Evolutionary conservation across 2,113 vertebrate genomes (phyloP), one percentile per base, ranked within the genome.

Genomic region (Neoarius graeffei): DNA sequence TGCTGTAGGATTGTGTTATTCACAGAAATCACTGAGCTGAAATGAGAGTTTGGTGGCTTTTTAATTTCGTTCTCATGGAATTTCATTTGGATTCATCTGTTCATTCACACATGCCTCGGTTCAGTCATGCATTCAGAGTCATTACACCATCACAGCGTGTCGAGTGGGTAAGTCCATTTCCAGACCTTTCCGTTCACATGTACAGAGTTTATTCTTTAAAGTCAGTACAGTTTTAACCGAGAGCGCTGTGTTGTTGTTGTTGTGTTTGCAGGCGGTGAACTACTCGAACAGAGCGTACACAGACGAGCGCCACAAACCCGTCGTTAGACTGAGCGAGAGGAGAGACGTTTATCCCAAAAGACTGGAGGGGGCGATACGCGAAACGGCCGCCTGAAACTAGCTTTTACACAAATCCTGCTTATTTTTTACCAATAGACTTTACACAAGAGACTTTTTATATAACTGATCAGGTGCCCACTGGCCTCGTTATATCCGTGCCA

Each of bases 261-360:
- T 57, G 56, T 57, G 56, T 84, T 54, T 83, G 20, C 59, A 90
- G 90, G 86, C 84, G 77, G 96, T 95, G 88, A 97, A 97, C 93
- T 97, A 96, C 87, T 94, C 97, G 90, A 97, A 96, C 96, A 17
- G 95, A 91, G 93, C 97, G 88, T 97, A 96, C 88, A 93, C 96
- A 92, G 96, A 97, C 87, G 96, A 95, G 52, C 96, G 96, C 94
- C 95, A 96, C 93, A 97, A 96, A 91, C 95, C 97, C 89, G 94
- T 96, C 94, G 94, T 94, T 93, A 96, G 95, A 87, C 94, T 96
- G 77, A 96, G 96, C 89, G 96, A 97, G 93, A 95, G 96, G 91
- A 97, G 96, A 95, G 96, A 97, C 95, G 94, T 97, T 84, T 96
- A 97, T 94, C 96, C 96, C 96, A 97, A 97, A 96, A 97, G 97